Conservation (phyloP, 30 jellyfish, hydroid and myxozoan species). For the Clytia hemisphaerica region DNA sequence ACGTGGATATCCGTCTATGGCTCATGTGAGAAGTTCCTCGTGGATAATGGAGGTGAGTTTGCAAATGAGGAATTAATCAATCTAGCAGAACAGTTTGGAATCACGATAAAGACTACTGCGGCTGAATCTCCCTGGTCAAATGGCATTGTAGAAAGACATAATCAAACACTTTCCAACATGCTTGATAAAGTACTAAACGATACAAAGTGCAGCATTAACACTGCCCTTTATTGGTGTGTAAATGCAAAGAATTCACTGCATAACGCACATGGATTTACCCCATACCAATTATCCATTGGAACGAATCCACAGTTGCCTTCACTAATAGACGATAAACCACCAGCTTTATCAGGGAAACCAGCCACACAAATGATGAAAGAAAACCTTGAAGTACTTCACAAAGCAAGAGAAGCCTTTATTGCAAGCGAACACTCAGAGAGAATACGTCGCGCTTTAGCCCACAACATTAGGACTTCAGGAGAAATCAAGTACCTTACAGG, state of each 20-base stretch:
- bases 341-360: constrained; percentile 17
- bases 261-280: constrained; percentile 24
- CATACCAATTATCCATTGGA: constrained; percentile 31
- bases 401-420: constrained; percentile 24
- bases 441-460: constrained; percentile 36
- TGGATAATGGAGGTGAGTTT: constrained; percentile 27
- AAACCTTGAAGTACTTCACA: constrained; percentile 40
- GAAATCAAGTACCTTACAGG: constrained; percentile 24
- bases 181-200: constrained; percentile 19
- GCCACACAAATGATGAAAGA: constrained; percentile 13
- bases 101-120: constrained; percentile 1
- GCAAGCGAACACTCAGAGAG: constrained; percentile 36
- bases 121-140: constrained; percentile 27
- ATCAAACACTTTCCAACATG: constrained; percentile 7
- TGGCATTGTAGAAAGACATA: constrained; percentile 24
- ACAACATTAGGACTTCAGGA: constrained; percentile 24
- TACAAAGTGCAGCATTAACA: background rate
- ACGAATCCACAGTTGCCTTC: constrained; percentile 34
- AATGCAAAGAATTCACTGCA: constrained; percentile 42
- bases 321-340: constrained; percentile 17
- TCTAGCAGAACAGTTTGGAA: background rate
- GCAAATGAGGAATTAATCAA: constrained; percentile 2
- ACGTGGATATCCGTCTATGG: constrained; percentile 15
- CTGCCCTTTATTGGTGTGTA: constrained; percentile 12
- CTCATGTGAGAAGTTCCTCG: background rate